Percentiles rank a stretch among this genome's conserved stretches.
Evolutionary conservation across 2,113 vertebrate species (phyloP).

Genomic region (Silurus asotus): DNA sequence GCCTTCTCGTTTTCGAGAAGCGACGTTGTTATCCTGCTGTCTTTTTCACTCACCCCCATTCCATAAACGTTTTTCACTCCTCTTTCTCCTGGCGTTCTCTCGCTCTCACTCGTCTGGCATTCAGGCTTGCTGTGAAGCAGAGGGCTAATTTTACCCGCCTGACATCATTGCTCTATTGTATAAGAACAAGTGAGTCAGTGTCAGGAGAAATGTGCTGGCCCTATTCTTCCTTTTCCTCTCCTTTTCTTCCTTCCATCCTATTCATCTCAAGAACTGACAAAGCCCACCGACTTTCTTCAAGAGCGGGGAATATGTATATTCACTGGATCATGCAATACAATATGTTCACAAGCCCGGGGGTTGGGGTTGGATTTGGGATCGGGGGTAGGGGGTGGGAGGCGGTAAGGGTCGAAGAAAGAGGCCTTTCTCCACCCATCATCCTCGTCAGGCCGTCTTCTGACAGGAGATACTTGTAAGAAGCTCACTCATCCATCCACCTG

Average conservation of each 20-base stretch:
- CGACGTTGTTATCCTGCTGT: constrained; percentile 19
- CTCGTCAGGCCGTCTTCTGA: constrained; percentile 63
- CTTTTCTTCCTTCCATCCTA: constrained; percentile 53
- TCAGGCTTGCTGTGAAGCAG: constrained; percentile 53
- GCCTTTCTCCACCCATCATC: constrained; percentile 70
- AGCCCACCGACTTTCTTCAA: constrained; percentile 51
- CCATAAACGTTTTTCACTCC: constrained; percentile 33
- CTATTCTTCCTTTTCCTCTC: constrained; percentile 49
- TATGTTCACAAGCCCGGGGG: constrained; percentile 60
- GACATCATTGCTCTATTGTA: constrained; percentile 63
- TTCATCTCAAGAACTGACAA: constrained; percentile 48
- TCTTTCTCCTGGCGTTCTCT: constrained; percentile 37
- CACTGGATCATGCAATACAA: constrained; percentile 70
- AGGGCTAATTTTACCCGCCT: constrained; percentile 61
- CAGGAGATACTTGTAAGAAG: constrained; percentile 70
- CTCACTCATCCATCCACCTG: constrained; percentile 73
- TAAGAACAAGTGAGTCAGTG: constrained; percentile 65
- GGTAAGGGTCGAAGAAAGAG: constrained; percentile 65
- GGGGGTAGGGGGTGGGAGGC: too few species aligned
- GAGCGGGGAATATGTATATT: constrained; percentile 59
- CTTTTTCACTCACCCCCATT: constrained; percentile 8
- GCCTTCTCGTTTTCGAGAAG: not conserved
- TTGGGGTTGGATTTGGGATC: too few species aligned
- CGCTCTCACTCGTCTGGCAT: constrained; percentile 56
- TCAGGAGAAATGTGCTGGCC: constrained; percentile 57